These are phyloP conservation scores for Cosmorhoe ocellata DNA, from an alignment of 2,888 invertebrate species.

Conservation along the genomic window DNA sequence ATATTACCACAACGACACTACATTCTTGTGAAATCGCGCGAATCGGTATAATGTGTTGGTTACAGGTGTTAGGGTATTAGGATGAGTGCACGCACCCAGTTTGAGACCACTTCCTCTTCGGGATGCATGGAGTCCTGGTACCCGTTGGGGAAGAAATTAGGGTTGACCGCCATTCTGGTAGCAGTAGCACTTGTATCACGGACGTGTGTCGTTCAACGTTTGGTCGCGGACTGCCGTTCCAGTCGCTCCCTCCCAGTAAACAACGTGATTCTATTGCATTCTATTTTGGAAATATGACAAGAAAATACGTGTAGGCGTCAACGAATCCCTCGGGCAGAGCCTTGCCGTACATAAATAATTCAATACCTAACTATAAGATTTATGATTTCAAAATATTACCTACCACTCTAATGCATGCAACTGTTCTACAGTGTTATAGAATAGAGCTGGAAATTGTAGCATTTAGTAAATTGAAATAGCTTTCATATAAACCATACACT, in stretches of 20 bases:
- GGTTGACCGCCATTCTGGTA: conserved; percentile 69
- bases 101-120: conserved; percentile 83
- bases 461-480: too few species aligned
- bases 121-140: conserved; percentile 79
- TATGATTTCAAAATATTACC: conserved; percentile 35
- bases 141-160: conserved; percentile 79
- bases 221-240: conserved; percentile 74
- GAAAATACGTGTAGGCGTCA: conserved; percentile 70
- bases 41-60: conserved; percentile 4
- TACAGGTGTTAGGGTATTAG: conserved; percentile 29
- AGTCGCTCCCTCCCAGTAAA: conserved; percentile 72
- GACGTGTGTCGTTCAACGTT: conserved; percentile 68
- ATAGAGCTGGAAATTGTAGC: too few species aligned
- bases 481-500: too few species aligned
- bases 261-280: conserved; percentile 78
- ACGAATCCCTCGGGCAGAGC: conserved; percentile 63
- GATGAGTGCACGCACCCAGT: conserved; percentile 80
- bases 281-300: conserved; percentile 81
- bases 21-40: conserved; percentile 8
- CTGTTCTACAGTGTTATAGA: too few species aligned
- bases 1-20: conserved; percentile 33
- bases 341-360: conserved; percentile 53
- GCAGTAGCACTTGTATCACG: conserved; percentile 59
- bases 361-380: conserved; percentile 36
- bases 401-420: too few species aligned